Percentiles rank a stretch among this genome's conserved stretches.
These are phyloP conservation scores for Heterohyrax brucei DNA, from an alignment of 2,797 vertebrate genomes.

Conservation along the genomic window DNA sequence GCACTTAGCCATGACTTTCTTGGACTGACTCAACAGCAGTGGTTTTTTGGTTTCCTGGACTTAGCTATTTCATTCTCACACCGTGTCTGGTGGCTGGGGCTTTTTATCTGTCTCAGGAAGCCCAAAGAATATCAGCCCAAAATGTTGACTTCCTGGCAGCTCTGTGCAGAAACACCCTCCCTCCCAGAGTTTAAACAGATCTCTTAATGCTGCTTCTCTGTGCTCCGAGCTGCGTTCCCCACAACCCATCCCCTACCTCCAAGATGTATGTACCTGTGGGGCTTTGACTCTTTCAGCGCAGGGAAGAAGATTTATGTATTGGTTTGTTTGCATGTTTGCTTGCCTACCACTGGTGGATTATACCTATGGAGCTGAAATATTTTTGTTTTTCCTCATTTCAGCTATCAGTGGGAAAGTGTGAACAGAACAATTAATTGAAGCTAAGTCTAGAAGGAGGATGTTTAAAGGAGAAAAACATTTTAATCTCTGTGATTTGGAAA, in stretches of 20 bases:
- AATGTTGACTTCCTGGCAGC: not conserved
- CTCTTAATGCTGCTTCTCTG: not conserved
- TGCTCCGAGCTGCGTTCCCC: not conserved
- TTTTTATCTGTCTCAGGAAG: not conserved
- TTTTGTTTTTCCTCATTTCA: not conserved
- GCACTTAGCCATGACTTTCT: not conserved
- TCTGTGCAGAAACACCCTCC: not conserved
- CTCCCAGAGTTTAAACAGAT: not conserved
- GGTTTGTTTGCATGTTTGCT: not conserved
- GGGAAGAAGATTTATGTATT: not conserved
- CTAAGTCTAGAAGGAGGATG: not conserved
- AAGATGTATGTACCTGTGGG: not conserved
- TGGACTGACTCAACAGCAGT: too few relatives aligned
- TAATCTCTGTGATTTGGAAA: conserved; percentile 41
- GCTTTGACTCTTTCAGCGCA: not conserved
- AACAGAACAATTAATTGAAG: not conserved
- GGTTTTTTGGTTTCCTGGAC: not conserved
- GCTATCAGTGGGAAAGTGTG: not conserved
- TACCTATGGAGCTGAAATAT: rapidly evolving
- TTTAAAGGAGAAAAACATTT: not conserved
- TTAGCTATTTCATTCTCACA: not conserved
- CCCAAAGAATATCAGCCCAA: not conserved
- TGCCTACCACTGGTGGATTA: not conserved
- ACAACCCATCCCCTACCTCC: too few relatives aligned
- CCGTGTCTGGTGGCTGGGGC: not conserved